Conservation (phyloP, 2,113 vertebrate genomes). For the Hemiprocne comata region DNA sequence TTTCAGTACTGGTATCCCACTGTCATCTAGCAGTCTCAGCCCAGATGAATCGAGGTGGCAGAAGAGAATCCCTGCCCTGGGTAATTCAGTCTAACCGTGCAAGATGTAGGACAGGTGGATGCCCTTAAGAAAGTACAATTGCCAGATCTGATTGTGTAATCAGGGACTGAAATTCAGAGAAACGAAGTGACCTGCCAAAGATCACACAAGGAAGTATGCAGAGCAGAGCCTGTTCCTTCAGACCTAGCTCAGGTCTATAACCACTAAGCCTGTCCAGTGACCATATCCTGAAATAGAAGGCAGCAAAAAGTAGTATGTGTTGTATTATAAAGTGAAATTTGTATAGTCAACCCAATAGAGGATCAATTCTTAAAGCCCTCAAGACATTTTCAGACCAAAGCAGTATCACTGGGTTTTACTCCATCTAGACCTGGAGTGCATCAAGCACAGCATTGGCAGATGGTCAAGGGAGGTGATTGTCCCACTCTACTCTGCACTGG, state of each 20-base stretch:
- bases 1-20: not conserved
- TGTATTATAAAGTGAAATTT: not conserved
- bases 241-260: not conserved
- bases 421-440: not conserved
- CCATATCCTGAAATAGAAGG: not conserved
- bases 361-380: not conserved
- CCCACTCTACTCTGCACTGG: too few relatives aligned
- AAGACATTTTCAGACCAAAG: not conserved
- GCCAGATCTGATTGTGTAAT: not conserved
- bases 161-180: not conserved
- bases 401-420: not conserved
- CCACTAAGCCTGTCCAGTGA: not conserved
- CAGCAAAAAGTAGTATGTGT: not conserved
- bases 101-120: not conserved
- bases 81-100: not conserved
- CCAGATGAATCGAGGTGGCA: not conserved
- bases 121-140: not conserved
- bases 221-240: not conserved
- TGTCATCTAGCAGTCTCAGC: not conserved
- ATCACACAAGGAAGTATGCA: not conserved
- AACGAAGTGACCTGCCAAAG: not conserved
- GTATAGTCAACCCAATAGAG: fast-evolving
- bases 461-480: too few relatives aligned
- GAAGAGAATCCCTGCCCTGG: not conserved
- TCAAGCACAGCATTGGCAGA: too few relatives aligned